phyloP scores from a whole-genome alignment of 2,888 invertebrate species.

The Hydraecia micacea region DNA sequence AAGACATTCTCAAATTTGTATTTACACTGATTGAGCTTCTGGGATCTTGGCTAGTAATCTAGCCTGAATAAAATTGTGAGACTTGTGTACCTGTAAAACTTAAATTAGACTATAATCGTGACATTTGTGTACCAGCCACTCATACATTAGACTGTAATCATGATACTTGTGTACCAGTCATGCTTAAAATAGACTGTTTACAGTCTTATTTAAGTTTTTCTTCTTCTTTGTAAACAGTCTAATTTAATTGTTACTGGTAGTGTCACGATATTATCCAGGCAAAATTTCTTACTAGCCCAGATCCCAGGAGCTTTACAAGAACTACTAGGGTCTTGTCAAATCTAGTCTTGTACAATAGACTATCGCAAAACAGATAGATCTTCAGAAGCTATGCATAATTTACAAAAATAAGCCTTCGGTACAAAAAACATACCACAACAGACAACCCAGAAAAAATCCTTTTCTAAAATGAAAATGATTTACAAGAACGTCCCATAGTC shows the following conservation, averaged over 20 bases:
- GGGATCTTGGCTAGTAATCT: neutral
- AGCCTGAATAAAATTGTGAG: neutral
- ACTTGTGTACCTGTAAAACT: neutral
- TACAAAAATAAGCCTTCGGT: neutral
- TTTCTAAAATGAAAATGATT: conserved; percentile 60
- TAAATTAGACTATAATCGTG: neutral
- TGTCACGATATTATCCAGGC: neutral
- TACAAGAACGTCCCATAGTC: conserved; percentile 40
- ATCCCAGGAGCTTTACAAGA: neutral
- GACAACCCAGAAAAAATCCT: conserved; percentile 21
- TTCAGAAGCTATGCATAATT: neutral
- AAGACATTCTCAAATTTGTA: neutral
- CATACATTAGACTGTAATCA: neutral
- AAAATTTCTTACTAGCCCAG: neutral
- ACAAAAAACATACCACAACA: conserved; percentile 15
- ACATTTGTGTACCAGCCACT: neutral
- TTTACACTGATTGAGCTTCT: neutral
- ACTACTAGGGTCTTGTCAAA: neutral
- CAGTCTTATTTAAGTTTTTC: neutral
- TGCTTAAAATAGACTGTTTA: neutral
- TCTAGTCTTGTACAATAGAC: too few relatives aligned
- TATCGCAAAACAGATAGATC: neutral
- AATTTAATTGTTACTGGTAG: neutral
- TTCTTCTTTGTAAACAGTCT: neutral
- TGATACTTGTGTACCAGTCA: neutral